phyloP scores from a whole-genome alignment of 2,113 vertebrate genomes.

The Ginglymostoma cirratum region DNA sequence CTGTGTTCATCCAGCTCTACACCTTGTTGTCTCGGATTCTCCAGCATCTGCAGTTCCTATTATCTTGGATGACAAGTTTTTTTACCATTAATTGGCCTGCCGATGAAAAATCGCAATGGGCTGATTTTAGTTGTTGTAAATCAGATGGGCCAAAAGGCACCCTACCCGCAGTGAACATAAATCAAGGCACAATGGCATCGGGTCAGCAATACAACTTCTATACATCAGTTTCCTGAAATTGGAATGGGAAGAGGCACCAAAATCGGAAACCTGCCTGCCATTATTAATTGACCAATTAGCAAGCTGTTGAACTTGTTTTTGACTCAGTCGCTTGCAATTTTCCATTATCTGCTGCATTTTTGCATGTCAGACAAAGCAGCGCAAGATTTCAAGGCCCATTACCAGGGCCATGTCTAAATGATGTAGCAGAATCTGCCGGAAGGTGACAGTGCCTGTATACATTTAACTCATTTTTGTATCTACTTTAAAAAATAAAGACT shows the following conservation, averaged over 20 bases:
- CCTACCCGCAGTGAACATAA: no score
- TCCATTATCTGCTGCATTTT: neutral
- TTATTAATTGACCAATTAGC: neutral
- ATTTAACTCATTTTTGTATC: neutral
- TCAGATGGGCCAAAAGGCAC: no score
- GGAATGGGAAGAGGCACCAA: neutral
- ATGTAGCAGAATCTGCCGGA: neutral
- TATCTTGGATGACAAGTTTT: neutral
- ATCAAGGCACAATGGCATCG: no score
- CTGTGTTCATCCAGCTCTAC: no score
- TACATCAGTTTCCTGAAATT: no score
- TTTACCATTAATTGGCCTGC: no score
- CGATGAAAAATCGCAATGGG: neutral
- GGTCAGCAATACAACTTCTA: no score
- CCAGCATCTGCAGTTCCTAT: no score
- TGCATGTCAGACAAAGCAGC: neutral
- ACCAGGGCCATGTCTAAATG: neutral
- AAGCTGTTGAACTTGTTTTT: neutral
- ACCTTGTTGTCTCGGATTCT: no score
- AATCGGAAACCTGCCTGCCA: neutral
- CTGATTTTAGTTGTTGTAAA: neutral
- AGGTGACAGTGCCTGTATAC: neutral
- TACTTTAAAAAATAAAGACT: neutral
- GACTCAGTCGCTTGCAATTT: neutral
- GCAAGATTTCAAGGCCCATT: no score